Base-by-base conservation (phyloP, 2,113 vertebrate species). In the Gambusia affinis region DNA sequence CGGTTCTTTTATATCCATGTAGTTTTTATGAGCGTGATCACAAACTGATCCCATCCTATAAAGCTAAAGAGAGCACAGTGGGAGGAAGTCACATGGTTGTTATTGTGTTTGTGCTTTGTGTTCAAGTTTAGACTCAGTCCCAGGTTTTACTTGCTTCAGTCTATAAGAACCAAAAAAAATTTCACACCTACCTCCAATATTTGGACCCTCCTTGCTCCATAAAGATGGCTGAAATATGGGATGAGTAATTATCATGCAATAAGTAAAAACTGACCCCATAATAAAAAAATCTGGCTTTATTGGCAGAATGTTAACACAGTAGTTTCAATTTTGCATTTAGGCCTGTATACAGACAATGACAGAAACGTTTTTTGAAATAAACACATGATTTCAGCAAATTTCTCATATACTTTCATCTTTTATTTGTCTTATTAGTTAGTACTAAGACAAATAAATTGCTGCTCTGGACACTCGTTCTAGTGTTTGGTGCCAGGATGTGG, bases 1-100 rank as follows among this genome's bases (percentile, higher is more conserved):
- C 5, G 80, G 83, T 85, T 79, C 66, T 42, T 70, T 72, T 70
- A 12, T 28, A 62, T 84, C 75, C 31, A 57, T 73, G 85, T 84
- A 91, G 84, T 82, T 87, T 72, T 86, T 73, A 37, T 73, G 72
- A 79, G 64, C 8, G 64, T 64, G 77, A 87, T 84, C 71, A 39
- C 76, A 80, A 80, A 78, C 77, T 27, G 39, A 61, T 66, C 77
- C 22, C 67, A 72, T 30, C 11, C n/a, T 69, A 35, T 47, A 12
- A 73, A 83, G 47, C 24, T 29, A 22, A 24, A 5, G 6, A 11
- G 70, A 74, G 67, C 44, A 31, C 37, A 22, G 31, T 80, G 76
- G 42, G 3, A 47, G 1, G 4, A 19, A 47, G 44, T 68, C 70
- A n/a, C 7, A 1, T 57, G 51, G 19, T 8, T 22, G 6, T 2